A percentile compares a stretch with the other conserved stretches of the same genome.
phyloP scores from a whole-genome alignment of 1,140 invertebrate genomes.

The Atopsyche davidsoni region DNA sequence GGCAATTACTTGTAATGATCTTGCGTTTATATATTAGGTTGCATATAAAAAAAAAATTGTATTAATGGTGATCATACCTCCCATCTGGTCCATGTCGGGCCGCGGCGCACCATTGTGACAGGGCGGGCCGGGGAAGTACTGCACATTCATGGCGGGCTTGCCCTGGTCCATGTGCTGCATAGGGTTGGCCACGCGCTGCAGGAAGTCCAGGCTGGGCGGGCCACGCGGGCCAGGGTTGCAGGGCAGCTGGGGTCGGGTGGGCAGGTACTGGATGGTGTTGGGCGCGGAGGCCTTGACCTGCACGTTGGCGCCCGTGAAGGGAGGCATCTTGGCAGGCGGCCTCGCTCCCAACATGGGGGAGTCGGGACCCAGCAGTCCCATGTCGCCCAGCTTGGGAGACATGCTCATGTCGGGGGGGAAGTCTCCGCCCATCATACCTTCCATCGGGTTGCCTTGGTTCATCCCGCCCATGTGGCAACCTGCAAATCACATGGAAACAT shows the following conservation, averaged over 20 bases:
- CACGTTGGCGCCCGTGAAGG: constrained; percentile 77
- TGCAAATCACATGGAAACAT: constrained; percentile 16
- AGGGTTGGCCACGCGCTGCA: constrained; percentile 81
- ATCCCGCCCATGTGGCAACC: constrained; percentile 52
- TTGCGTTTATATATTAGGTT: too few species aligned
- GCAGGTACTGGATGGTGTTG: constrained; percentile 96
- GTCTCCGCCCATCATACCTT: constrained; percentile 43
- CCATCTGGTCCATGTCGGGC: constrained; percentile 40
- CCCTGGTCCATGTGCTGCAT: constrained; percentile 66
- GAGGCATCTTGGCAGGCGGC: constrained; percentile 54
- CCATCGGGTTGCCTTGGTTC: constrained; percentile 45
- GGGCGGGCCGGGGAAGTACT: constrained; percentile 62
- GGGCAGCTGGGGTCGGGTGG: constrained; percentile 75
- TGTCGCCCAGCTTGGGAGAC: constrained; percentile 50
- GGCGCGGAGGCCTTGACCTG: constrained; percentile 94
- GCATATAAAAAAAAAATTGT: too few species aligned
- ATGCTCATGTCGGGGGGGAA: constrained; percentile 54
- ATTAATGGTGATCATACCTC: too few species aligned
- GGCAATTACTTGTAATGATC: too few species aligned
- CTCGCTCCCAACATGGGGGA: constrained; percentile 45
- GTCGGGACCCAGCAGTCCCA: constrained; percentile 46
- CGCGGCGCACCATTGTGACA: constrained; percentile 35
- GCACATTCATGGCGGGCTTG: constrained; percentile 63
- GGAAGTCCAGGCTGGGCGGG: constrained; percentile 87
- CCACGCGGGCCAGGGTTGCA: constrained; percentile 59